These are phyloP conservation scores for Eulacestoma nigropectus DNA, from an alignment of 2,113 vertebrate genomes.

Conservation along the genomic window DNA sequence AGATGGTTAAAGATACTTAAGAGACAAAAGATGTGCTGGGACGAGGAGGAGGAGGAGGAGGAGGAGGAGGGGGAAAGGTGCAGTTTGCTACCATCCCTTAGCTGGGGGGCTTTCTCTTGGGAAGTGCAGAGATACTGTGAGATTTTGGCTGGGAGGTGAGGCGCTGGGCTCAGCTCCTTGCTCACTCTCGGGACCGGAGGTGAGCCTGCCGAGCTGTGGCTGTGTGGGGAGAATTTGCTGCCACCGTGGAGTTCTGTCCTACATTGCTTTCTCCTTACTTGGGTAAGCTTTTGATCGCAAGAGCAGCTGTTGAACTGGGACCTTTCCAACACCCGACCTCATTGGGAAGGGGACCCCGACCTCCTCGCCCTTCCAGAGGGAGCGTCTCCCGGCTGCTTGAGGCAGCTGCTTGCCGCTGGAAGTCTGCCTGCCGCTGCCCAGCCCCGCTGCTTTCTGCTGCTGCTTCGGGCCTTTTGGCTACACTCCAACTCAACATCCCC, in stretches of 20 bases:
- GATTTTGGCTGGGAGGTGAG: too few relatives aligned
- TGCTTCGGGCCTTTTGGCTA: background rate
- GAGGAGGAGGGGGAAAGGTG: background rate
- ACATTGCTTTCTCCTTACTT: background rate
- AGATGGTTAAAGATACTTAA: background rate
- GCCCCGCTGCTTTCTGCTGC: background rate
- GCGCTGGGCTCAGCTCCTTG: background rate
- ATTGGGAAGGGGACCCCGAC: background rate
- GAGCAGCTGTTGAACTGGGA: background rate
- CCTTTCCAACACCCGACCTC: background rate
- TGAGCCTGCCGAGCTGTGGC: rapidly evolving
- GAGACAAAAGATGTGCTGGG: background rate
- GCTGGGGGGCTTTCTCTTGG: background rate
- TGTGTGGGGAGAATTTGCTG: background rate
- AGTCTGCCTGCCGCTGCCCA: background rate
- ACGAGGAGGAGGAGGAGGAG: background rate
- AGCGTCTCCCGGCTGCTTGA: background rate
- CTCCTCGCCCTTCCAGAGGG: background rate
- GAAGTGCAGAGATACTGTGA: background rate
- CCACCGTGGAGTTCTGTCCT: background rate
- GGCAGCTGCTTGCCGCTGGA: background rate
- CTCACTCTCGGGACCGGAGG: background rate
- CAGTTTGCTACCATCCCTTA: background rate
- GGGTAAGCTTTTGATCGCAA: background rate
- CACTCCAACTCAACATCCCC: background rate